Evolutionary conservation across 1,140 invertebrate species (phyloP), one percentile per base, ranked within the genome.

Genomic region (Aphaenogaster ashmeadi): DNA sequence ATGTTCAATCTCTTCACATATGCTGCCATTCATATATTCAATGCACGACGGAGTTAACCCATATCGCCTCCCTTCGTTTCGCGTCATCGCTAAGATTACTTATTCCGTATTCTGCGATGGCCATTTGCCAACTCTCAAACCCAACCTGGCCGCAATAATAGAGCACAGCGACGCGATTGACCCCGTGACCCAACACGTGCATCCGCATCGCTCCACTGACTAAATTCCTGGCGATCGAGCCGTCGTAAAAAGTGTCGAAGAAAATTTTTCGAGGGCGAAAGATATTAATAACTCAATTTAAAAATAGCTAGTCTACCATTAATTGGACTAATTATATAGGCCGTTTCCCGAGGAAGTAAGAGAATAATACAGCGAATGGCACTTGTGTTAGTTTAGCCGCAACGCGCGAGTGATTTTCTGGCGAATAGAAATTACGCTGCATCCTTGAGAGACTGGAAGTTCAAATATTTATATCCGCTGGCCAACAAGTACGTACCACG

Each of bases 401-500:
- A 75, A 74, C 27, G 54, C 27, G 27, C 54, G 41, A 60, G 13
- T 36, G 69, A 75, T 60, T 74, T 47, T 11, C 41, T 27, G 11
- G 54, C 36, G 52, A 67, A 50, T 75, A 27, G 80, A 60, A 84
- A 84, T 84, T 74, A 75, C 41, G 18, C 7, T 1, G 67, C 56
- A 75, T 75, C 54, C 41, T 84, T 60, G 41, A 47, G 41, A 74
- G 11, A 38, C 3, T 33, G 54, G 33, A 38, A 84, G 54, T 62
- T 84, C 27, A 84, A 84, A 84, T 75, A 84, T 84, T 84, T 84
- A 84, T 84, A 75, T 84, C 69, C 18, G 69, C 27, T 27, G 54
- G 44, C 56, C 54, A 84, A 74, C 33, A 84, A 8, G 54, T 47
- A 60, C 41, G 18, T 27, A 60, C 18, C 15, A 7, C 8, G 15